Evolutionary conservation across 2,113 vertebrate species (phyloP).

Genomic region (Epinephelus fuscoguttatus): DNA sequence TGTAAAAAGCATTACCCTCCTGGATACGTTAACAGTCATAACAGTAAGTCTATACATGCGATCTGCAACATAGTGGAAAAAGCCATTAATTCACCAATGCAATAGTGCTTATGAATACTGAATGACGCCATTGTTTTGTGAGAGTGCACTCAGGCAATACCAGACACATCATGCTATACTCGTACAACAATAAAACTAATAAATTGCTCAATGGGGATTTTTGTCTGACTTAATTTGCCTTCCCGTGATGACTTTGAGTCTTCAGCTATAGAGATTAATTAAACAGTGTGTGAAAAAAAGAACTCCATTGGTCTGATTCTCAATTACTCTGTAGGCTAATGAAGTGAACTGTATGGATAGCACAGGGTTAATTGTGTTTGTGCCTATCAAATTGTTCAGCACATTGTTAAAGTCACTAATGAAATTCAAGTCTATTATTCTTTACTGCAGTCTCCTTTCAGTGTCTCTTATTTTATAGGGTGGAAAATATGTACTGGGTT

Average conservation of each 20-base stretch:
- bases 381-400: slow-evolving; percentile 41
- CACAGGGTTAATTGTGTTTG: slow-evolving; percentile 63
- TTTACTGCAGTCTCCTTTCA: not conserved
- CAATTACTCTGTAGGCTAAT: slow-evolving; percentile 49
- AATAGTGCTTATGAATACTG: slow-evolving; percentile 33
- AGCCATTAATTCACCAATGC: slow-evolving; percentile 18
- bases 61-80: slow-evolving; percentile 21
- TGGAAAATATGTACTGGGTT: not conserved
- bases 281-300: slow-evolving; percentile 48
- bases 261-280: slow-evolving; percentile 41
- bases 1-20: slow-evolving; percentile 22
- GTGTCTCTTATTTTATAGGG: not conserved
- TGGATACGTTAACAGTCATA: not conserved
- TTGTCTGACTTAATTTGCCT: slow-evolving; percentile 30
- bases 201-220: slow-evolving; percentile 37
- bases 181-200: slow-evolving; percentile 32
- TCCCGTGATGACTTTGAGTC: slow-evolving; percentile 37
- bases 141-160: slow-evolving; percentile 8
- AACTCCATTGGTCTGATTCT: slow-evolving; percentile 39
- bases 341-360: slow-evolving; percentile 49
- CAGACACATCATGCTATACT: slow-evolving; percentile 26
- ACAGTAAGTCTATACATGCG: not conserved
- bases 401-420: slow-evolving; percentile 41
- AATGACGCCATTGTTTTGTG: slow-evolving; percentile 25
- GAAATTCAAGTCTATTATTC: slow-evolving; percentile 50